Evolutionary conservation across 2,113 vertebrate species (phyloP), one percentile per base, ranked within the genome.

Genomic region (Gnathonemus echidnorhynchus): DNA sequence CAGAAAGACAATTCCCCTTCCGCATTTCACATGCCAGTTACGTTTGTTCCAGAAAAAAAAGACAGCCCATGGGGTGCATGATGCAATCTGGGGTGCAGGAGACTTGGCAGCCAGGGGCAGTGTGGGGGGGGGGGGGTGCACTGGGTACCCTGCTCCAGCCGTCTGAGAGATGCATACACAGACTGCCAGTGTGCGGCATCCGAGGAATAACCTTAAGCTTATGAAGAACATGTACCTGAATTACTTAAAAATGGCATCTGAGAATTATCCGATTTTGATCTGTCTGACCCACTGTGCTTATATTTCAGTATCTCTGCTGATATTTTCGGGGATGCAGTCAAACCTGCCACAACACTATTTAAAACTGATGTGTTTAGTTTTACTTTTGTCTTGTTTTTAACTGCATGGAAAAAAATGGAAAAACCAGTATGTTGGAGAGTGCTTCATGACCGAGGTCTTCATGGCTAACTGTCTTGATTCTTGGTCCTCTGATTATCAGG

Each of bases 1-100:
- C 80, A 58, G 88, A 90, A 88, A 90, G 21, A 58, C 66, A 88
- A 39, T 62, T 17, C 62, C 46, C 27, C 9, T 87, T 17, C 50
- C 17, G 50, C 77, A 89, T 49, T 39, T 48, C 66, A 66, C 62
- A 74, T 46, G 5, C 66, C n/a, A 66, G 62, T 66, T 66, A 66
- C 11, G 7, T 31, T 39, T 42, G 13, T 19, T 48, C 48, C 46
- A 70, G n/a, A 70, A n/a, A 83, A 42, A 50, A 21, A 15, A 3
- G 85, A 53, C 24, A 86, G 58, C 31, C 50, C 87, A 21, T 88
- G 42, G 88, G 90, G 70, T 52, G 80, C 70, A 39, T 42, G 35
- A 88, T 88, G 87, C 15, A 39, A 17, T 42, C 27, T 88, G 50
- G 87, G 17, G 35, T 56, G 15, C 17, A 7, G 13, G 87, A 42